phyloP scores from a whole-genome alignment of 23 tunicate species.

The Halocynthia aurantium region DNA sequence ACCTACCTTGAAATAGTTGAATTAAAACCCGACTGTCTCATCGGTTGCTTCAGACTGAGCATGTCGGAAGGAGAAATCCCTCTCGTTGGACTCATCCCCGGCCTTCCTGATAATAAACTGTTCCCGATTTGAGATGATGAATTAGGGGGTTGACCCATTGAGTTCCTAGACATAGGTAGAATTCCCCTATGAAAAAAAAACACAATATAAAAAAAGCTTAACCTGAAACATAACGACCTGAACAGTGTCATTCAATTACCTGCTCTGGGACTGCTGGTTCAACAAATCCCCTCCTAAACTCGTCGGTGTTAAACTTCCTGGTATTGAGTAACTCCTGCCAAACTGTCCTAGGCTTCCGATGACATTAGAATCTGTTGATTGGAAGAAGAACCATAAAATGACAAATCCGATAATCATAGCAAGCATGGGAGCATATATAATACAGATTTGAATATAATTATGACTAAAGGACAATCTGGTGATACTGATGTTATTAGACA shows the following conservation, averaged over 20 bases:
- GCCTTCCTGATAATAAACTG: conserved; percentile 35
- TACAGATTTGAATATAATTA: too few relatives aligned
- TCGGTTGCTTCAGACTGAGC: conserved; percentile 40
- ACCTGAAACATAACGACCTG: too few relatives aligned
- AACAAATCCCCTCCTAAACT: conserved; percentile 54
- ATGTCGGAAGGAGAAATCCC: conserved; percentile 64
- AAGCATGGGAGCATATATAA: too few relatives aligned
- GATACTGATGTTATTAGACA: too few relatives aligned
- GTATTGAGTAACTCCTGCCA: conserved; percentile 62
- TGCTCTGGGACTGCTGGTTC: conserved; percentile 6
- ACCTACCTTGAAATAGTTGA: conserved; percentile 45
- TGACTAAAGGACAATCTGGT: too few relatives aligned
- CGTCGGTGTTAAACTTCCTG: conserved; percentile 31
- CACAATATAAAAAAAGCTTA: background rate
- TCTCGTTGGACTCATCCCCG: conserved; percentile 76
- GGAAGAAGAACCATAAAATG: too few relatives aligned
- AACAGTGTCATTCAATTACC: background rate
- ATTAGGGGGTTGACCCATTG: conserved; percentile 27
- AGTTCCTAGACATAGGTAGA: conserved; percentile 50
- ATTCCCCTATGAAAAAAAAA: conserved; percentile 47
- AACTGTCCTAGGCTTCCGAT: conserved; percentile 27
- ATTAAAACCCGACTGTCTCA: background rate
- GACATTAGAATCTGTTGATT: conserved; percentile 4
- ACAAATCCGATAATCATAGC: too few relatives aligned
- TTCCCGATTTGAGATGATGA: conserved; percentile 39